Evolutionary conservation across 2,113 vertebrate genomes (phyloP), one percentile per base, ranked within the genome.

Genomic region (Cepphus grylle): DNA sequence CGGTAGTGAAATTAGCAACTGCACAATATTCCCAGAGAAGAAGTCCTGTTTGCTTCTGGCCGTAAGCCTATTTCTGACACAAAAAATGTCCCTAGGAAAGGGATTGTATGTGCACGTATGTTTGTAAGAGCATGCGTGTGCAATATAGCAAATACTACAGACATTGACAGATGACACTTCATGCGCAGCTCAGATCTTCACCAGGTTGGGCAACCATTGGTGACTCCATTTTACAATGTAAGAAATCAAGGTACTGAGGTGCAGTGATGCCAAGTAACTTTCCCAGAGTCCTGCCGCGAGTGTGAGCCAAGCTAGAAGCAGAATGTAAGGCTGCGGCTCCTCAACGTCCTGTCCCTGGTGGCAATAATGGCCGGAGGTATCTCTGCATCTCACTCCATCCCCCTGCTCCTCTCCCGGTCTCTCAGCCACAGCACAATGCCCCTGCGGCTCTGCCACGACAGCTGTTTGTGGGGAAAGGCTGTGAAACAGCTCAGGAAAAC

Each of bases 1-100:
- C 96, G 94, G 97, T 97, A 98, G 98, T 98, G 98, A 98, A 98
- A 98, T 98, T 98, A 98, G 97, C 98, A 98, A 98, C 97, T 96
- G 97, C 96, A 96, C 96, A 97, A 96, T 97, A 97, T 97, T 98
- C 97, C 97, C 97, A 97, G 96, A 96, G 97, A 98, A 98, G 83
- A 29, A 85, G 95, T 96, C 95, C 92, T 97, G 91, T 97, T 98
- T n/a, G 0, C 56, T 97, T 86, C 95, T 98, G 97, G 97, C 96
- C 72, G 2, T 67, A 87, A 95, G 96, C 96, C 97, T 95, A 69
- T 25, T 92, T 96, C 84, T 97, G 96, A 97, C 95, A 80, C 76
- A 71, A 87, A 80, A 85, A 87, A 65, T 9, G 49, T 56, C 81
- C 69, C 14, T 38, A 94, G 74, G 70, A 94, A 90, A 93, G 63